These are phyloP conservation scores for Acrossocheilus fasciatus DNA, from an alignment of 2,797 vertebrate species.

Conservation along the genomic window DNA sequence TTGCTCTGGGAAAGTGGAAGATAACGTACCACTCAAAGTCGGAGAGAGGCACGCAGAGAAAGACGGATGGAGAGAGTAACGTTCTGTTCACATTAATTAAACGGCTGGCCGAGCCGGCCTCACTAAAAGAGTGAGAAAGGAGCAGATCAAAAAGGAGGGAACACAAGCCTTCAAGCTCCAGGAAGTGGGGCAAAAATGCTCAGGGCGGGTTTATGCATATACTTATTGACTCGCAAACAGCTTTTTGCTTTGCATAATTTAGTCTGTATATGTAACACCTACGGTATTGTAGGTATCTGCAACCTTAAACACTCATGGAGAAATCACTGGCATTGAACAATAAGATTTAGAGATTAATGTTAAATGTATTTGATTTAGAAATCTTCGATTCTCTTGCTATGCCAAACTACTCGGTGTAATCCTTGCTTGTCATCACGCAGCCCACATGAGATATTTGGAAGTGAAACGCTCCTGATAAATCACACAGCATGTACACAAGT, in stretches of 20 bases:
- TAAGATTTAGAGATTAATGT: not conserved
- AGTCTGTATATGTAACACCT: slow-evolving; percentile 8
- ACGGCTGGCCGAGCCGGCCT: slow-evolving; percentile 31
- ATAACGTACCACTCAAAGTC: slow-evolving; percentile 52
- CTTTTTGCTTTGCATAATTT: slow-evolving; percentile 6
- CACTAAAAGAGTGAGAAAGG: slow-evolving; percentile 43
- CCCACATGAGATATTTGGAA: not conserved
- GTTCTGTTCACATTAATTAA: slow-evolving; percentile 48
- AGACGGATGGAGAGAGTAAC: slow-evolving; percentile 47
- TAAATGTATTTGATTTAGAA: not conserved
- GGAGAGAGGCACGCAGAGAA: slow-evolving; percentile 10
- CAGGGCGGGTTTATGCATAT: slow-evolving; percentile 9
- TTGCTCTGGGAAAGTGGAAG: slow-evolving; percentile 51
- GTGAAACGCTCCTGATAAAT: not conserved
- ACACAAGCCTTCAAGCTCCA: slow-evolving; percentile 30
- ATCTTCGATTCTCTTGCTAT: not conserved
- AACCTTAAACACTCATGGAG: not conserved
- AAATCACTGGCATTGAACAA: not conserved
- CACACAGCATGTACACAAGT: not conserved
- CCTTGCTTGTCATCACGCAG: not conserved
- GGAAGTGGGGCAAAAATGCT: slow-evolving; percentile 28
- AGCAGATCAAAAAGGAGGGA: slow-evolving; percentile 45
- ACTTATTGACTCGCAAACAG: slow-evolving; percentile 18
- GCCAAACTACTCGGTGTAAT: not conserved
- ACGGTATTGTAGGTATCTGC: not conserved